Conservation (phyloP, 2,797 vertebrate species). For the Protosalanx chinensis region DNA sequence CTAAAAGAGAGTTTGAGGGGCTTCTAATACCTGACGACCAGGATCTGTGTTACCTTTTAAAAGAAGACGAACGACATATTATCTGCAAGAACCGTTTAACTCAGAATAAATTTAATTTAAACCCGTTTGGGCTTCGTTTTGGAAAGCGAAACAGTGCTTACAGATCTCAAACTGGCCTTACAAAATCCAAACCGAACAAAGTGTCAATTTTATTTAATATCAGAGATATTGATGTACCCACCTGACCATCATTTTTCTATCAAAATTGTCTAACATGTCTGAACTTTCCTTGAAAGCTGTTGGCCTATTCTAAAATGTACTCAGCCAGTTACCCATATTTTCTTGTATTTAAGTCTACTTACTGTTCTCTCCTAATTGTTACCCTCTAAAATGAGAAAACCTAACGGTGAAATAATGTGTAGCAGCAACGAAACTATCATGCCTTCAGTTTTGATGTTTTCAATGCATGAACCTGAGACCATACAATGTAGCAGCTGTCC, state of each 20-base stretch:
- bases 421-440: neutral
- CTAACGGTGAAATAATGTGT: neutral
- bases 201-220: slow-evolving; percentile 51
- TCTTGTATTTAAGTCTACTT: slow-evolving; percentile 49
- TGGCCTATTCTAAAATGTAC: slow-evolving; percentile 8
- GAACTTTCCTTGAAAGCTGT: neutral
- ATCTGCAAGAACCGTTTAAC: slow-evolving; percentile 70
- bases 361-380: slow-evolving; percentile 12
- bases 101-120: slow-evolving; percentile 78
- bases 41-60: slow-evolving; percentile 68
- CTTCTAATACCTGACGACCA: slow-evolving; percentile 49
- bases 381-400: neutral
- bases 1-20: slow-evolving; percentile 34
- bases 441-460: no score
- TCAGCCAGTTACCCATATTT: neutral
- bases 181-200: slow-evolving; percentile 36
- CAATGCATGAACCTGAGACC: no score
- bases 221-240: slow-evolving; percentile 49
- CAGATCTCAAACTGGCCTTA: slow-evolving; percentile 27
- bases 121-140: slow-evolving; percentile 80
- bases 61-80: slow-evolving; percentile 62
- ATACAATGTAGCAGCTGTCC: no score
- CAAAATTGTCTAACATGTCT: slow-evolving; percentile 23
- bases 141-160: slow-evolving; percentile 65
- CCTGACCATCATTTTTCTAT: slow-evolving; percentile 38